phyloP scores from a whole-genome alignment of 1,140 invertebrate genomes.

The Limonius californicus region DNA sequence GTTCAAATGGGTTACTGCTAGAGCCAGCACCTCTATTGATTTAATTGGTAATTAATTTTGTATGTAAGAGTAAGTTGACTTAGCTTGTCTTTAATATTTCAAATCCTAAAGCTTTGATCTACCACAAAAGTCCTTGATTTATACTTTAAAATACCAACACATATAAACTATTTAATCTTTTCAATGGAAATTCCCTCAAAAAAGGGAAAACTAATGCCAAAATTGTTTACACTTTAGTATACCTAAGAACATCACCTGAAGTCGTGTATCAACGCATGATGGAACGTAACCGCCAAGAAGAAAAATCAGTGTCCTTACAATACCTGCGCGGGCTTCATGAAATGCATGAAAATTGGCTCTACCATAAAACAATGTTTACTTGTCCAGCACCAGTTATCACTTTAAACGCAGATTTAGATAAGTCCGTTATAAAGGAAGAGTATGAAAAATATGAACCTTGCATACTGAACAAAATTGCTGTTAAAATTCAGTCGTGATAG shows the following conservation, averaged over 20 bases:
- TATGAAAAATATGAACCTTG: conserved; percentile 49
- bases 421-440: conserved; percentile 57
- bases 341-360: conserved; percentile 84
- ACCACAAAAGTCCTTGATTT: too few relatives aligned
- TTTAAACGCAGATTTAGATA: conserved; percentile 59
- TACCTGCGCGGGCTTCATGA: conserved; percentile 75
- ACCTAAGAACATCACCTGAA: conserved; percentile 77
- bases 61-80: too few relatives aligned
- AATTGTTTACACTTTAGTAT: too few relatives aligned
- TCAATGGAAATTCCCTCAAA: too few relatives aligned
- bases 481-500: too few relatives aligned
- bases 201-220: too few relatives aligned
- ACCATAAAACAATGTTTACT: conserved; percentile 52
- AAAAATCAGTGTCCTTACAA: conserved; percentile 66
- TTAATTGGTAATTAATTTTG: conserved; percentile 54
- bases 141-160: too few relatives aligned
- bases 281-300: conserved; percentile 73
- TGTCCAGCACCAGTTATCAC: conserved; percentile 59
- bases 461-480: not conserved
- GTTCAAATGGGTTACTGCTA: conserved; percentile 73
- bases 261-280: conserved; percentile 77
- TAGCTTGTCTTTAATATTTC: too few relatives aligned
- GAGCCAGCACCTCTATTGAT: conserved; percentile 67
- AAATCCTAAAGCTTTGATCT: too few relatives aligned
- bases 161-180: too few relatives aligned